Conservation (phyloP, 1,140 invertebrate genomes). For the Helicoverpa zea region DNA sequence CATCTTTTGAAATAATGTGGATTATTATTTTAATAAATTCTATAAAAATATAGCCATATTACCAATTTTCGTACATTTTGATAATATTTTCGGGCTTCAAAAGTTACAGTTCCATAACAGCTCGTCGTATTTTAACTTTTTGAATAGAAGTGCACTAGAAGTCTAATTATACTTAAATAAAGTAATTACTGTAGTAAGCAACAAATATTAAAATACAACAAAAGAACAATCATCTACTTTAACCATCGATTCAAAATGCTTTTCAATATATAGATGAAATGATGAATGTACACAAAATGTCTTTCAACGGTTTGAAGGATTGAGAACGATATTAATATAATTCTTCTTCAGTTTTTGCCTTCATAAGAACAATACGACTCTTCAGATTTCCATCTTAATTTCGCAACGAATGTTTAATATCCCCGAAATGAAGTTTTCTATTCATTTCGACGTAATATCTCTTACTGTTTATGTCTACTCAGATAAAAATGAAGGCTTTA, state of each 20-base stretch:
- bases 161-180: too few relatives aligned
- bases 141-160: too few relatives aligned
- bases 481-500: constrained; percentile 11
- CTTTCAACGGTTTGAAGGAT: not conserved
- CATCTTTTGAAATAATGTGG: too few relatives aligned
- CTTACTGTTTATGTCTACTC: constrained; percentile 20
- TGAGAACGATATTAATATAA: not conserved
- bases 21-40: too few relatives aligned
- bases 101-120: too few relatives aligned
- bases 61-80: too few relatives aligned
- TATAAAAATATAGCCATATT: too few relatives aligned
- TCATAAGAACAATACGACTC: constrained; percentile 5
- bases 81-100: too few relatives aligned
- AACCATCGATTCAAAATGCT: not conserved
- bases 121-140: too few relatives aligned
- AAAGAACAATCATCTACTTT: not conserved
- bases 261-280: not conserved
- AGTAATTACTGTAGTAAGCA: too few relatives aligned
- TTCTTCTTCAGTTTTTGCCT: not conserved
- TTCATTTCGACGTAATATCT: constrained; percentile 30
- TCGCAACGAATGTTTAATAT: constrained; percentile 22
- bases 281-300: not conserved
- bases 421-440: constrained; percentile 1
- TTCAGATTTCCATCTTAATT: constrained; percentile 20
- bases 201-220: too few relatives aligned